A percentile compares a stretch with the other conserved stretches of the same genome.
These are phyloP conservation scores for Synodontis membranacea DNA, from an alignment of 2,113 vertebrate genomes.

Conservation along the genomic window DNA sequence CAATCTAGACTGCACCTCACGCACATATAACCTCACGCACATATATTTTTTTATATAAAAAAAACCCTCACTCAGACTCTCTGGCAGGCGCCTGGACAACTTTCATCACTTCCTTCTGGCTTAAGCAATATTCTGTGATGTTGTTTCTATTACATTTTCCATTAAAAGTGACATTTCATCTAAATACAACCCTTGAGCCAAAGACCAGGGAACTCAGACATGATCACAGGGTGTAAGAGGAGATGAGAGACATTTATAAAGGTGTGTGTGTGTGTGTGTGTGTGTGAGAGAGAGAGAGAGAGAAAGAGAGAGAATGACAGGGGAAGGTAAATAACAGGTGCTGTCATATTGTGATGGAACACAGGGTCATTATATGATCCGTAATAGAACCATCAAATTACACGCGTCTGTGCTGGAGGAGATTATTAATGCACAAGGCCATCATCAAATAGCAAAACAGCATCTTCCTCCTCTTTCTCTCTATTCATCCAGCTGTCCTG, in stretches of 20 bases:
- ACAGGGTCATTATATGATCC: slow-evolving; percentile 70
- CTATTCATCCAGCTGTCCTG: slow-evolving; percentile 36
- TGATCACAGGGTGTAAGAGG: slow-evolving; percentile 62
- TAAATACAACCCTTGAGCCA: slow-evolving; percentile 80
- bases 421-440: slow-evolving; percentile 72
- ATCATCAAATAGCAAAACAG: slow-evolving; percentile 58
- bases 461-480: slow-evolving; percentile 39
- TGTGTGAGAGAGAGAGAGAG: slow-evolving; percentile 12
- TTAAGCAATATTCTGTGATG: slow-evolving; percentile 66
- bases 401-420: slow-evolving; percentile 72
- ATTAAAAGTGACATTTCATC: slow-evolving; percentile 86
- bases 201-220: slow-evolving; percentile 59
- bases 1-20: not conserved
- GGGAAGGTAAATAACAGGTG: slow-evolving; percentile 54
- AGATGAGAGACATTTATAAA: slow-evolving; percentile 52
- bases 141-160: slow-evolving; percentile 79
- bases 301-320: not conserved
- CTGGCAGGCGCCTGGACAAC: slow-evolving; percentile 56
- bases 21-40: not conserved
- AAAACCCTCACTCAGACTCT: not conserved
- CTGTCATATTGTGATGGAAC: slow-evolving; percentile 71
- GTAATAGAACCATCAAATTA: slow-evolving; percentile 73
- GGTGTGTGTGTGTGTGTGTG: not conserved
- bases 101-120: slow-evolving; percentile 61
- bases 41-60: too few relatives aligned